Evolutionary conservation across 2,888 invertebrate genomes (phyloP).

Genomic region (Eristalis arbustorum): DNA sequence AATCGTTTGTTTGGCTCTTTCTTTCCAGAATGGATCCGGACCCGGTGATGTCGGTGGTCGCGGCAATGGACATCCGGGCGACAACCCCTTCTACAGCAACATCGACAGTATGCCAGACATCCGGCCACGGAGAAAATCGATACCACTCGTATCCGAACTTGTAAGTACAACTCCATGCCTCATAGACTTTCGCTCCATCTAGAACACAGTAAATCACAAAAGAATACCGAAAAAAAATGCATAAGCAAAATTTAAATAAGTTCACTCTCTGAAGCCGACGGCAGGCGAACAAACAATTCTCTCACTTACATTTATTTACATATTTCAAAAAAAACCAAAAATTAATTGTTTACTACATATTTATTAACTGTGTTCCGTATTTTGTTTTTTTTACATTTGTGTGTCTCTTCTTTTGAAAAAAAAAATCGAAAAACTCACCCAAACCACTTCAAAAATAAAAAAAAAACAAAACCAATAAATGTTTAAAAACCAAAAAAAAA

Average conservation of each 20-base stretch:
- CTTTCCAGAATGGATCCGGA: constrained; percentile 89
- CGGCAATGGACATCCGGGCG: constrained; percentile 93
- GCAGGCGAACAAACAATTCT: constrained; percentile 4
- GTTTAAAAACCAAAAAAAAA: constrained; percentile 40
- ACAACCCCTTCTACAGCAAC: constrained; percentile 99
- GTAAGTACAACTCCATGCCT: constrained; percentile 85
- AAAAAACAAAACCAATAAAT: constrained; percentile 11
- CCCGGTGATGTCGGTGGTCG: constrained; percentile 89
- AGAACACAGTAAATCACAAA: constrained; percentile 2
- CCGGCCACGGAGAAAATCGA: constrained; percentile 96
- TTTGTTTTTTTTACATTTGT: constrained; percentile 58
- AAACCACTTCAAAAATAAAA: constrained; percentile 28
- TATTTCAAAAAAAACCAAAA: not conserved
- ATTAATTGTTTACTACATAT: constrained; percentile 30
- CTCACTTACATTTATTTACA: not conserved
- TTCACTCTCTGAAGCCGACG: not conserved
- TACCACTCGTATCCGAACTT: constrained; percentile 98
- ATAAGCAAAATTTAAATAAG: not conserved
- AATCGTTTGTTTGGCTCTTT: not conserved
- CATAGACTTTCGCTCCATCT: not conserved
- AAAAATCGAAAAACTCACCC: constrained; percentile 24
- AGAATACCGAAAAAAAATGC: not conserved
- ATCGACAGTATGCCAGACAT: constrained; percentile 99
- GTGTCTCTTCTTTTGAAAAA: constrained; percentile 53
- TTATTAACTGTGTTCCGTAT: constrained; percentile 65